Evolutionary conservation across 1,140 invertebrate genomes (phyloP).

Genomic region (Drepana arcuata): DNA sequence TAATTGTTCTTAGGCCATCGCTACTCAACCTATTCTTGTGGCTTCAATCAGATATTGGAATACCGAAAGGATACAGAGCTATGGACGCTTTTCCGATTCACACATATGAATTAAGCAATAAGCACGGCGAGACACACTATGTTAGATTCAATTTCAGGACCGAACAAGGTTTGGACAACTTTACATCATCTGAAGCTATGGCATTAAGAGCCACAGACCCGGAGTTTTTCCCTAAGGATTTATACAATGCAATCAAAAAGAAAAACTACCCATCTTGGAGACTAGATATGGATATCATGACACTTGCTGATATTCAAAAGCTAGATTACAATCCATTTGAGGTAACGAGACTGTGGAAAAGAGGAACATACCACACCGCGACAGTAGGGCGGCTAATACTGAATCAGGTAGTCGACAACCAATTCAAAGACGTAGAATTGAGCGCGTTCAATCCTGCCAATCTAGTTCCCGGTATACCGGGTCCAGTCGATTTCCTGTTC

Average conservation of each 20-base stretch:
- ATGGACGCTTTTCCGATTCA: conserved; percentile 78
- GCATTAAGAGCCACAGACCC: conserved; percentile 22
- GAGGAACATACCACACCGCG: conserved; percentile 85
- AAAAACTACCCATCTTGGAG: conserved; percentile 80
- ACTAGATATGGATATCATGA: conserved; percentile 74
- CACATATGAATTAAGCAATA: conserved; percentile 80
- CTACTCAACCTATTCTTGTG: conserved; percentile 85
- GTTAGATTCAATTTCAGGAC: conserved; percentile 83
- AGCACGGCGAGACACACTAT: conserved; percentile 71
- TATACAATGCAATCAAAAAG: conserved; percentile 37
- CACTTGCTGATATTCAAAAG: conserved; percentile 61
- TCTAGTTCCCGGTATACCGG: conserved; percentile 87
- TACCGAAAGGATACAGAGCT: conserved; percentile 86
- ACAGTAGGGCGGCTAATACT: conserved; percentile 88
- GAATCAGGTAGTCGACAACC: conserved; percentile 87
- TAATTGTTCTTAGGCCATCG: conserved; percentile 85
- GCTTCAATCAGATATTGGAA: conserved; percentile 88
- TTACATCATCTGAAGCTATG: conserved; percentile 46
- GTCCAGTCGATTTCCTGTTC: conserved; percentile 89
- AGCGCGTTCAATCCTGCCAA: conserved; percentile 88
- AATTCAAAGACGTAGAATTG: conserved; percentile 89
- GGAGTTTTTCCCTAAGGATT: conserved; percentile 34
- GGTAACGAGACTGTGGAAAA: conserved; percentile 84
- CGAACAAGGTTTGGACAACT: conserved; percentile 79
- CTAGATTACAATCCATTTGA: conserved; percentile 77